Evolutionary conservation across 2,113 vertebrate genomes (phyloP).

Genomic region (Syrmaticus mikado): DNA sequence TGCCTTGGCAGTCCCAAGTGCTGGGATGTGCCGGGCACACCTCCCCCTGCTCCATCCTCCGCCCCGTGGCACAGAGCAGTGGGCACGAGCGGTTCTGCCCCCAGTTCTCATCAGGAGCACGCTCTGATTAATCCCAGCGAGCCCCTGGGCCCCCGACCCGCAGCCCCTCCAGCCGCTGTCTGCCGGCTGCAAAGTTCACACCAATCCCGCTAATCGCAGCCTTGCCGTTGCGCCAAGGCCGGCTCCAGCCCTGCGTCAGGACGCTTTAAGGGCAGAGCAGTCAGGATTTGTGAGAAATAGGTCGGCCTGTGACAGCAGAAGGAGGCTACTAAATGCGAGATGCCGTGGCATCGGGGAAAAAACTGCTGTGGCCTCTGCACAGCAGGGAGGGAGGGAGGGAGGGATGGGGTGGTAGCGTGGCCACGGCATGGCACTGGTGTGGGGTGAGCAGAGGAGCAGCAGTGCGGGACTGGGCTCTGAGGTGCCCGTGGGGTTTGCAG

Average conservation of each 20-base stretch:
- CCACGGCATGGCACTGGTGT: not conserved
- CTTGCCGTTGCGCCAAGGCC: not conserved
- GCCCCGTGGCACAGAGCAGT: accelerated
- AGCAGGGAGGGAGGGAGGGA: not conserved
- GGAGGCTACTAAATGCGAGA: not conserved
- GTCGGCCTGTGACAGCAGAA: slow-evolving; percentile 46
- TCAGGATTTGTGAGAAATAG: slow-evolving; percentile 64
- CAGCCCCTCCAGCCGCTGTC: not conserved
- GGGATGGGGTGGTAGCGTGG: accelerated
- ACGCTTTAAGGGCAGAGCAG: slow-evolving; percentile 64
- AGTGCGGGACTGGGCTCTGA: not conserved
- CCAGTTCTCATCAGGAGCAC: not conserved
- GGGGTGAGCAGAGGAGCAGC: not conserved
- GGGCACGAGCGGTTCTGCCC: not conserved
- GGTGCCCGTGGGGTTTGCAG: not conserved
- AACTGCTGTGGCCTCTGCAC: not conserved
- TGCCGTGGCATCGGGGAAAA: accelerated
- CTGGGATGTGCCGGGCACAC: accelerated
- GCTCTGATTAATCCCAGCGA: not conserved
- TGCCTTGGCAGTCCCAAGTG: too few species aligned
- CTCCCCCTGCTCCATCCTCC: not conserved
- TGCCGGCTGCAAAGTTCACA: not conserved
- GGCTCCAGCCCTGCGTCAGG: slow-evolving; percentile 27
- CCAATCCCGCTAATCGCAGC: not conserved
- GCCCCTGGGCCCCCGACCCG: accelerated